Base-by-base conservation (phyloP, 2,888 invertebrate species). In the Eristalis intricaria region DNA sequence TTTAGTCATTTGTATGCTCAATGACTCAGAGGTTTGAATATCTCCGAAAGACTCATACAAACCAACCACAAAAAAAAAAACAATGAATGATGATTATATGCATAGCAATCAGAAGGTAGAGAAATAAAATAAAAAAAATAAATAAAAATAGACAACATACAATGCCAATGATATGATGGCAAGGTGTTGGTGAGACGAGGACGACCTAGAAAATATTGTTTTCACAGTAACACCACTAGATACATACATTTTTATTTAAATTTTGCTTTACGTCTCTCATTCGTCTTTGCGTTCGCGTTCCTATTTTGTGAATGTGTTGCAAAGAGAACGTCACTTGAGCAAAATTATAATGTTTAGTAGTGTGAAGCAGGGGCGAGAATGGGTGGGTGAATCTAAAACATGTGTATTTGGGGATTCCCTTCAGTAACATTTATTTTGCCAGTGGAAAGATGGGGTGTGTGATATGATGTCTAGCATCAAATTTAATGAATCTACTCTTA, bases 171-270 rank as follows among this genome's bases (percentile, higher is more conserved):
- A 15, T 60, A 19, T 60, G 60, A 23, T 29, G 23, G 13, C 19
- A 58, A 63, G 73, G 65, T 19, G 50, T 13, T 65, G 65, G 70
- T 76, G 66, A 32, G 40, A 71, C 38, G 81, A 50, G 69, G 64
- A 77, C 85, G 77, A 81, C 85, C 85, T 81, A 85, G 85, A 85
- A 85, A 77, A 68, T 76, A 75, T 19, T 79, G 13, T 61, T 71
- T 66, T 50, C 56, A 63, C 74, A 80, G 74, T 71, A 66, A 84
- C 56, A 56, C 38, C 40, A 29, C 29, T 35, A 65, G 70, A 85
- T 81, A 85, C 81, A 85, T 64, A 76, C 29, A 77, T 74, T 64
- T 81, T 56, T 60, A 8, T 60, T 26, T 60, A 26, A 50, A 19
- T 4, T 84, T 61, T 75, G 26, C 50, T 85, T 85, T 77, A 58